phyloP scores from a whole-genome alignment of 1,140 invertebrate species.

The Sycobia sp. region DNA sequence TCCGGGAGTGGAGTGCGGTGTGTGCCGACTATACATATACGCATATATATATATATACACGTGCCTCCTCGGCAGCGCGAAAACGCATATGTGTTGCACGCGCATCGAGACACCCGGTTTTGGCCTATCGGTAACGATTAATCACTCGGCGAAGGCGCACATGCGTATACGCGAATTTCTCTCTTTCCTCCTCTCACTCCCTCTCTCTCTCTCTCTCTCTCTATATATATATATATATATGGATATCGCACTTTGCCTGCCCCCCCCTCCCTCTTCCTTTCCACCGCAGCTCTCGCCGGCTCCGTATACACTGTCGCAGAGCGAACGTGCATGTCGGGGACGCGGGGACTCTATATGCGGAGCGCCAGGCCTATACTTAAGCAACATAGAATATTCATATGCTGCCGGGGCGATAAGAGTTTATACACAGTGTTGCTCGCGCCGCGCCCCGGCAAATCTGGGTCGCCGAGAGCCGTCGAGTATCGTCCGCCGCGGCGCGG shows the following conservation, averaged over 20 bases:
- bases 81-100: slow-evolving; percentile 34
- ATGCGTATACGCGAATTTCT: slow-evolving; percentile 14
- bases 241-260: neutral
- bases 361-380: slow-evolving; percentile 52
- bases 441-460: neutral
- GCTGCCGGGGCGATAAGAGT: slow-evolving; percentile 53
- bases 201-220: slow-evolving; percentile 1
- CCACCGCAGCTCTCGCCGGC: neutral
- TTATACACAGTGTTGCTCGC: slow-evolving; percentile 22
- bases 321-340: slow-evolving; percentile 27
- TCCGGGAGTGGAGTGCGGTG: slow-evolving; percentile 52
- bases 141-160: slow-evolving; percentile 47
- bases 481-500: neutral
- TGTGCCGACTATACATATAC: too few species aligned
- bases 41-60: too few species aligned
- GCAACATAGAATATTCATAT: slow-evolving; percentile 59
- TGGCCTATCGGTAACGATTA: slow-evolving; percentile 54
- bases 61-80: slow-evolving; percentile 45
- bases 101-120: slow-evolving; percentile 37
- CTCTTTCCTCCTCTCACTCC: neutral
- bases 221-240: too few species aligned
- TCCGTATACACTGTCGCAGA: too few species aligned
- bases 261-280: neutral
- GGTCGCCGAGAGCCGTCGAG: slow-evolving; percentile 11
- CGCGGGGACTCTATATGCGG: slow-evolving; percentile 1